Percentiles rank a stretch among this genome's conserved stretches.
phyloP scores from a whole-genome alignment of 2,797 vertebrate species.

The Antrozous pallidus region DNA sequence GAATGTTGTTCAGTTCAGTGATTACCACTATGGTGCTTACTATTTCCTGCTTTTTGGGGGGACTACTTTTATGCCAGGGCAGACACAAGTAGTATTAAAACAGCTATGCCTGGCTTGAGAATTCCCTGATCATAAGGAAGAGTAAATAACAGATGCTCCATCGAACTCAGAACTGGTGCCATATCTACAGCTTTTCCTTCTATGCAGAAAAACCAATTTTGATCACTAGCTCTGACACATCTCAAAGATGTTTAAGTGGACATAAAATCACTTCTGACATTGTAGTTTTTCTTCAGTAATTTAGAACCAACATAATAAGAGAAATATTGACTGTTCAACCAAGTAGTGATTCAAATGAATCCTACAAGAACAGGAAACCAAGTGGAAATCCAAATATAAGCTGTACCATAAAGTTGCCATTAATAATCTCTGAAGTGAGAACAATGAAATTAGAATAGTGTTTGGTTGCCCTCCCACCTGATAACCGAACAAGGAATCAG shows the following conservation, averaged over 20 bases:
- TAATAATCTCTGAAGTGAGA: conserved; percentile 68
- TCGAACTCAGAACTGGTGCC: not conserved
- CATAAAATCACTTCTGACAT: conserved; percentile 18
- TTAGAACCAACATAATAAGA: conserved; percentile 2
- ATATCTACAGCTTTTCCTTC: not conserved
- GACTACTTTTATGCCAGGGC: not conserved
- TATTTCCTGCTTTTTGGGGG: not conserved
- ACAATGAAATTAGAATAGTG: conserved; percentile 72
- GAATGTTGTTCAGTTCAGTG: not conserved
- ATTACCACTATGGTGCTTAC: not conserved
- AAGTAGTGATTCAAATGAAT: conserved; percentile 52
- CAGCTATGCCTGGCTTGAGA: not conserved
- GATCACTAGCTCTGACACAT: not conserved
- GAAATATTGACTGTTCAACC: conserved; percentile 26
- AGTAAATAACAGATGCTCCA: not conserved
- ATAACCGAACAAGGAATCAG: conserved; percentile 66
- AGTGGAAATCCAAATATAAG: conserved; percentile 70
- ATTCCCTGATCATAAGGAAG: conserved; percentile 4
- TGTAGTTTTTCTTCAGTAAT: not conserved
- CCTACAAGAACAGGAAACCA: conserved; percentile 65
- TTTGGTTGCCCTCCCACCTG: conserved; percentile 63
- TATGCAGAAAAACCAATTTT: conserved; percentile 1
- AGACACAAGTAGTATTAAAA: not conserved
- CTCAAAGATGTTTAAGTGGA: not conserved
- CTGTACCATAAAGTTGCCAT: conserved; percentile 60